These are phyloP conservation scores for Caenorhabditis sinica DNA, from an alignment of 2,888 invertebrate genomes.

Conservation along the genomic window DNA sequence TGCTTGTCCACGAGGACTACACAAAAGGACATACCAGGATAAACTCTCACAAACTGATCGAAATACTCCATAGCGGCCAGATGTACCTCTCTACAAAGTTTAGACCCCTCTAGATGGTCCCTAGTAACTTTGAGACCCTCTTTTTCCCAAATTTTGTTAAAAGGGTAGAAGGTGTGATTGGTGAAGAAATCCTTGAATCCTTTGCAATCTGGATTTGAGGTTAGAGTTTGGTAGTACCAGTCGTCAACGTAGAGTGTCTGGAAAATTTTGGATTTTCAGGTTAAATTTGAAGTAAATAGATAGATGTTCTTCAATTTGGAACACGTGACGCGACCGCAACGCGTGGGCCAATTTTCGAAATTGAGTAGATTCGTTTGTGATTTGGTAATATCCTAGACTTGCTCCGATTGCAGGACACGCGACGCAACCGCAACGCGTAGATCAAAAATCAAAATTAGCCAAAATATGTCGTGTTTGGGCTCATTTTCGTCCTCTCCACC, in stretches of 20 bases:
- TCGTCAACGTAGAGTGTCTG: constrained; percentile 68
- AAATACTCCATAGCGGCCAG: constrained; percentile 61
- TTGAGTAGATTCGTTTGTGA: background rate
- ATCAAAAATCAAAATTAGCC: background rate
- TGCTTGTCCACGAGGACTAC: background rate
- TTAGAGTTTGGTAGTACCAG: constrained; percentile 66
- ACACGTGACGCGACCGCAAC: background rate
- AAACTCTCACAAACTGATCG: constrained; percentile 63
- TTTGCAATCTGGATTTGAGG: constrained; percentile 66
- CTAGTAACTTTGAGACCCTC: background rate
- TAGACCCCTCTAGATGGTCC: background rate
- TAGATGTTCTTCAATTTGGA: background rate
- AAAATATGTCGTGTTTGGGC: background rate
- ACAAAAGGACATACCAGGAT: constrained; percentile 16
- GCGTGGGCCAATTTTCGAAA: background rate
- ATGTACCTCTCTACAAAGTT: constrained; percentile 50
- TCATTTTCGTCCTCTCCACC: background rate
- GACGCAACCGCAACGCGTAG: background rate
- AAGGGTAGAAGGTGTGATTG: constrained; percentile 48
- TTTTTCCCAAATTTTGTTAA: background rate
- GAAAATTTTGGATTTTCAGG: background rate
- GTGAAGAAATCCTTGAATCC: constrained; percentile 68
- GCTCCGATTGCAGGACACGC: background rate
- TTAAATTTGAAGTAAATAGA: background rate
- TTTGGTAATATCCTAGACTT: background rate